Conservation (phyloP, 2,113 vertebrate species). For the Sorex fumeus region DNA sequence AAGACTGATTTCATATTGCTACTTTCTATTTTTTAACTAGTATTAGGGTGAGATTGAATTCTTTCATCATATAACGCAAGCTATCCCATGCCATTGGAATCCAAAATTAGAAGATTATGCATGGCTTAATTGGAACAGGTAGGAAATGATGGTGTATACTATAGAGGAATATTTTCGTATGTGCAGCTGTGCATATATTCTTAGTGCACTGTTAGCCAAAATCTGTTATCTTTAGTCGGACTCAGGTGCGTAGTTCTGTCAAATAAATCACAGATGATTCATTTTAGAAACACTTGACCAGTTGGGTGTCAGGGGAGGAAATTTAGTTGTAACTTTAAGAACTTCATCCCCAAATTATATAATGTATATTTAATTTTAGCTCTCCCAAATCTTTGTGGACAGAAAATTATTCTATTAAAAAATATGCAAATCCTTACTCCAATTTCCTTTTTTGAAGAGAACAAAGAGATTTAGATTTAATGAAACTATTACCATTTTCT, state of each 20-base stretch:
- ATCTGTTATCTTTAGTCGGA: slow-evolving; percentile 40
- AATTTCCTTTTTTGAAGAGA: neutral
- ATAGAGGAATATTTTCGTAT: slow-evolving; percentile 47
- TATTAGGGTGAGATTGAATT: slow-evolving; percentile 39
- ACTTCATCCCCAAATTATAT: slow-evolving; percentile 50
- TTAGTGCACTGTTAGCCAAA: slow-evolving; percentile 26
- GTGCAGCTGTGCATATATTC: slow-evolving; percentile 44
- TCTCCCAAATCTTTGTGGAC: slow-evolving; percentile 11
- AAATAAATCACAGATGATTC: slow-evolving; percentile 71
- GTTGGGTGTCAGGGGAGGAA: slow-evolving; percentile 44
- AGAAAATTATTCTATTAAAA: slow-evolving; percentile 62
- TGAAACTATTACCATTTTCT: slow-evolving; percentile 55
- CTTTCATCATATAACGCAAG: slow-evolving; percentile 64
- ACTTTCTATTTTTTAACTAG: slow-evolving; percentile 50
- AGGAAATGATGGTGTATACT: slow-evolving; percentile 1
- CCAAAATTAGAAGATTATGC: slow-evolving; percentile 45
- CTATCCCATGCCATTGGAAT: slow-evolving; percentile 33
- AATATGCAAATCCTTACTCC: slow-evolving; percentile 46
- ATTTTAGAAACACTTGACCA: slow-evolving; percentile 53
- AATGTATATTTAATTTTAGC: slow-evolving; percentile 68
- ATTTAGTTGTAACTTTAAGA: slow-evolving; percentile 69
- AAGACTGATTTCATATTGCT: slow-evolving; percentile 47
- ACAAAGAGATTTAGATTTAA: slow-evolving; percentile 24
- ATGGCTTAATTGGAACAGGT: slow-evolving; percentile 56
- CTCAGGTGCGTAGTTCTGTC: slow-evolving; percentile 55